Base-by-base conservation (phyloP, 1,140 invertebrate species). In the Carcinoscorpius rotundicauda region DNA sequence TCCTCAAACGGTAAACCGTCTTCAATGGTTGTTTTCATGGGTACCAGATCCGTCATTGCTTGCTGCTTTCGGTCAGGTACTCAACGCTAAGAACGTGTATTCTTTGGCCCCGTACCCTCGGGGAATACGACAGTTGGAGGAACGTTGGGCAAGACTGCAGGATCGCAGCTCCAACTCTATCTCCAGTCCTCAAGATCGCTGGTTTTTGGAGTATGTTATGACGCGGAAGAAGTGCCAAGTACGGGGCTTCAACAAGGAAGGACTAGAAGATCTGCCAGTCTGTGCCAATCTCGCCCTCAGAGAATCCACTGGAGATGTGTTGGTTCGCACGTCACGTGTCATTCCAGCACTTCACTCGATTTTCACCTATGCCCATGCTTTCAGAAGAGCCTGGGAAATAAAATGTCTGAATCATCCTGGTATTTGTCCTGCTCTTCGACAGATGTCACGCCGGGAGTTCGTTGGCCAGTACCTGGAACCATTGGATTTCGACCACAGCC, bases 311-410 rank as follows among this genome's bases (percentile, higher is more conserved):
- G 61, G 66, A 58, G 72, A 73, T 8, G 51, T 61, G 3, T 58
- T 75, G 59, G 63, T 71, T 9, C 74, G 79, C 58, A 64, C 63
- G 61, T 73, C 71, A 63, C 74, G 74, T 66, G 77, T 78, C 5
- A 72, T 78, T 51, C 75, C 78, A 4, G 74, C 76, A 4, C 70
- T 80, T 4, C 77, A 79, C 66, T 73, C 76, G 6, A 72, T 79
- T 5, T 78, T 74, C 63, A 73, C 75, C 3, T 77, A 78, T 64
- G 77, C 78, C 49, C 71, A 70, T 58, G 77, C 77, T 0, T 70
- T 79, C 51, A 73, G 73, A 6, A 72, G 73, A 49, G 78, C 78
- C 3, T 78, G 78, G 70, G 61, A 63, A 5, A 68, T 64, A 10
- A 69, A 73, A 52, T 80, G 79, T 69, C 66, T 69, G 5, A 62